Evolutionary conservation across 2,797 vertebrate species (phyloP), one percentile per base, ranked within the genome.

Genomic region (Hylomyscus alleni): DNA sequence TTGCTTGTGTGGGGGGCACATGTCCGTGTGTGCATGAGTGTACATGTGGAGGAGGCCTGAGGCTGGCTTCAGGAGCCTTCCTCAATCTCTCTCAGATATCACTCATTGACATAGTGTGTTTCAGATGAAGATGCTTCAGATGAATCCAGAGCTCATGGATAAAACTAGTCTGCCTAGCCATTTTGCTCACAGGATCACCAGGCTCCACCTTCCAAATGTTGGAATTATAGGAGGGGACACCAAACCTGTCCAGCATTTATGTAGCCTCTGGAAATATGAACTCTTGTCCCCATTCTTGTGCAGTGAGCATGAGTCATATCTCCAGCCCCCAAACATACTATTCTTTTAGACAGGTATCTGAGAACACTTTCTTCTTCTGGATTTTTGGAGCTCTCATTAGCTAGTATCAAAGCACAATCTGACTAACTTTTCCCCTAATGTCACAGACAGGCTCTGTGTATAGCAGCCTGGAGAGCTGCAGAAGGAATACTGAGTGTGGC

Each of bases 311-410:
- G 69, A 60, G 72, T 8, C 54, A 76, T 34, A 29, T 50, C 34
- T 78, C 58, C 14, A 50, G 58, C 40, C 44, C 56, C 31, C 29
- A 65, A 67, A 31, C 10, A 40, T 31, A 13, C 37, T 67, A 67
- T 85, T 80, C 40, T 91, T 96, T 52, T 84, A 90, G 26, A 91
- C 44, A 89, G 29, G 86, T 94, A 93, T 89, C 83, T 62, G 65
- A 95, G 65, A 80, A 54, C 5, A 20, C 10, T 72, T 83, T 85
- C 65, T 40, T 77, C 86, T 85, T 88, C 88, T 97, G 81, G 56
- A 92, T n/a, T 85, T 90, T 96, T 77, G 94, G 54, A 84, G 80
- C 5, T 91, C 24, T 93, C 34, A 73, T 94, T 81, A 90, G 47
- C 56, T 81, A 90, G 40, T 52, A 65, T 72, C 52, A 81, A 80